These are phyloP conservation scores for Agonopterix alstromeriana DNA, from an alignment of 2,888 invertebrate genomes.

Conservation along the genomic window DNA sequence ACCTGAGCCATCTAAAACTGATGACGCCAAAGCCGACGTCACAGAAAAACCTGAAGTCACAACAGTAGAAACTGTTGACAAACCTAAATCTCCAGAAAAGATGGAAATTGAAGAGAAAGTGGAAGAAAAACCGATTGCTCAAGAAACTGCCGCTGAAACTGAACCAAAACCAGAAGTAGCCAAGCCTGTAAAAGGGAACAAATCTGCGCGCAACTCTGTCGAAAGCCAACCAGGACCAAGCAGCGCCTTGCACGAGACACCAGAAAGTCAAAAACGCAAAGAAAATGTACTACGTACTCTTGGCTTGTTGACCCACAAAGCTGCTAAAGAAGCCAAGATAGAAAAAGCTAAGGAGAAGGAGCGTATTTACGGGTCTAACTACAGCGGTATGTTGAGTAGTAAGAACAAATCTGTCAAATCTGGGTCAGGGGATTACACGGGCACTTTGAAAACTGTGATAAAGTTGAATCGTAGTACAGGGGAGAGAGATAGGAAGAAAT, in stretches of 20 bases:
- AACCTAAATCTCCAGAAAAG: constrained; percentile 1
- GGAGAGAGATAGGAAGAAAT: constrained; percentile 76
- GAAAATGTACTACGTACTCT: constrained; percentile 85
- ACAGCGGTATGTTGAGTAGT: constrained; percentile 33
- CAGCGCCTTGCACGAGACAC: constrained; percentile 64
- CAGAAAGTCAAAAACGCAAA: constrained; percentile 81
- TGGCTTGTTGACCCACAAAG: constrained; percentile 85
- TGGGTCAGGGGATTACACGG: constrained; percentile 80
- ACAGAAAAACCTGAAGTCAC: not conserved
- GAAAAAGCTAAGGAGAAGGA: constrained; percentile 73
- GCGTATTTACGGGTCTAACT: constrained; percentile 31
- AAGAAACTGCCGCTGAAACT: constrained; percentile 10
- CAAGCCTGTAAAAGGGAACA: constrained; percentile 13
- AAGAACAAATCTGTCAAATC: constrained; percentile 44
- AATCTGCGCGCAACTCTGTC: constrained; percentile 45
- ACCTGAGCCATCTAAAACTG: constrained; percentile 1
- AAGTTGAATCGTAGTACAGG: constrained; percentile 80
- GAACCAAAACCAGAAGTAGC: constrained; percentile 3
- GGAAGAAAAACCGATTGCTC: constrained; percentile 9
- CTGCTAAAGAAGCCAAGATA: constrained; percentile 81
- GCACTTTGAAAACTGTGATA: constrained; percentile 90
- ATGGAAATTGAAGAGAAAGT: constrained; percentile 10
- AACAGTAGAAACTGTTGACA: not conserved
- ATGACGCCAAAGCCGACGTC: not conserved
- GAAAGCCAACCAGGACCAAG: constrained; percentile 57